These are phyloP conservation scores for Scaptomyza graminum DNA, from an alignment of 1,140 invertebrate species.

Conservation along the genomic window DNA sequence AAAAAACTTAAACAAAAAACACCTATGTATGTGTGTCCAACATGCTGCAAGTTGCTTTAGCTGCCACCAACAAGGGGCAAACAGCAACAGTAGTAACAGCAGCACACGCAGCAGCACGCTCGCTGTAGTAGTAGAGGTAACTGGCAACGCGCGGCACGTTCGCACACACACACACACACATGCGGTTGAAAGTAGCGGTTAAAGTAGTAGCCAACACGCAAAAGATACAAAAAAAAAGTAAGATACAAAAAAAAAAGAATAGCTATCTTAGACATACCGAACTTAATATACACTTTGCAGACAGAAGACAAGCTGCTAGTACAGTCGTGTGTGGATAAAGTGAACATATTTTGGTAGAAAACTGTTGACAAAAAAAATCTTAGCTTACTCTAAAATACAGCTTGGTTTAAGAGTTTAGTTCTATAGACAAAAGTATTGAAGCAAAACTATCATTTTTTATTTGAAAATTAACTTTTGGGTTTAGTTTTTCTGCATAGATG, in stretches of 20 bases:
- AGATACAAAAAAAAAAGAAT: slow-evolving; percentile 2
- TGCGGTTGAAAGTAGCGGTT: slow-evolving; percentile 73
- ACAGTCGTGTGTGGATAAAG: no score
- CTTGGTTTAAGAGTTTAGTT: no score
- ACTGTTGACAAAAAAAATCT: no score
- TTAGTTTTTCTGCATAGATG: no score
- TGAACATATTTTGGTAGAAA: no score
- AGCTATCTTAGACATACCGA: not conserved
- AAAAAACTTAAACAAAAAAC: not conserved
- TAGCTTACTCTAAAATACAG: no score
- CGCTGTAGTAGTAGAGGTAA: slow-evolving; percentile 33
- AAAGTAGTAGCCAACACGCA: slow-evolving; percentile 68
- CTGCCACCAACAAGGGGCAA: not conserved
- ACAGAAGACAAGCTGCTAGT: no score
- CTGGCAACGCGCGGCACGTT: slow-evolving; percentile 54
- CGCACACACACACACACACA: slow-evolving; percentile 29
- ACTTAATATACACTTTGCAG: slow-evolving; percentile 13
- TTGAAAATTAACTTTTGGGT: no score
- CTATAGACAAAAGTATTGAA: no score
- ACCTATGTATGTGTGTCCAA: slow-evolving; percentile 18
- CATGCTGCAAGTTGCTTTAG: not conserved
- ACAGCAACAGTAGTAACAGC: slow-evolving; percentile 13
- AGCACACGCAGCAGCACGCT: slow-evolving; percentile 14
- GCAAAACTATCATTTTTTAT: no score
- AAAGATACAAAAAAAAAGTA: slow-evolving; percentile 19